Conservation (phyloP, 2,113 vertebrate genomes). For the Apus apus region DNA sequence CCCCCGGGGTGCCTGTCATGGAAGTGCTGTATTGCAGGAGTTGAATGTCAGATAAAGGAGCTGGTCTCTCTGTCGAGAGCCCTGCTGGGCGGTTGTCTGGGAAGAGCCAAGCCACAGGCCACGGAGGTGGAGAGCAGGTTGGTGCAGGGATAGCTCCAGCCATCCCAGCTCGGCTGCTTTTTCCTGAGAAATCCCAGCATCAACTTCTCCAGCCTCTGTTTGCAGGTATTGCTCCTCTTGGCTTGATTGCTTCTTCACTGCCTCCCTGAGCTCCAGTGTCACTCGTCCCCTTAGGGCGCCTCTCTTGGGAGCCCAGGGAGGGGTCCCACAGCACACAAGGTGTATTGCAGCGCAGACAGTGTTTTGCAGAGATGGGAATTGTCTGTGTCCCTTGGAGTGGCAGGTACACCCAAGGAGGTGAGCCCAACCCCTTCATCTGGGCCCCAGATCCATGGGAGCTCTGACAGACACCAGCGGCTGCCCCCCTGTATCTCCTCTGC, state of each 20-base stretch:
- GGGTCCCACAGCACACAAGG: neutral
- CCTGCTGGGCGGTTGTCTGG: neutral
- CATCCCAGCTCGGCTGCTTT: neutral
- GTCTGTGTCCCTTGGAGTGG: fast-evolving
- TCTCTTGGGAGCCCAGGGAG: neutral
- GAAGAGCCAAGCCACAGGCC: fast-evolving
- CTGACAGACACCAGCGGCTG: fast-evolving
- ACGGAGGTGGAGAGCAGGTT: neutral
- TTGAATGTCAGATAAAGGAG: neutral
- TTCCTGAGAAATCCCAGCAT: neutral
- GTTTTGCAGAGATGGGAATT: neutral
- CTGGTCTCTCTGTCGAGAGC: neutral
- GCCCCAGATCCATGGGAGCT: neutral
- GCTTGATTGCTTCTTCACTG: neutral
- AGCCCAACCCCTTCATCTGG: neutral
- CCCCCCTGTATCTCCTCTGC: fast-evolving
- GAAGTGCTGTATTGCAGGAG: neutral
- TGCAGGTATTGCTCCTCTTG: neutral
- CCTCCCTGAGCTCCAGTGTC: neutral
- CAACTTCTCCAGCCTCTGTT: fast-evolving
- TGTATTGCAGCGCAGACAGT: too few relatives aligned
- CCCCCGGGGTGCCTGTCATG: neutral
- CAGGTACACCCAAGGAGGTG: neutral
- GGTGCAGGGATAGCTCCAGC: neutral
- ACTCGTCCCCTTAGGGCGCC: fast-evolving